Evolutionary conservation across 2,888 invertebrate species (phyloP).

Genomic region (Ethmia dodecea): DNA sequence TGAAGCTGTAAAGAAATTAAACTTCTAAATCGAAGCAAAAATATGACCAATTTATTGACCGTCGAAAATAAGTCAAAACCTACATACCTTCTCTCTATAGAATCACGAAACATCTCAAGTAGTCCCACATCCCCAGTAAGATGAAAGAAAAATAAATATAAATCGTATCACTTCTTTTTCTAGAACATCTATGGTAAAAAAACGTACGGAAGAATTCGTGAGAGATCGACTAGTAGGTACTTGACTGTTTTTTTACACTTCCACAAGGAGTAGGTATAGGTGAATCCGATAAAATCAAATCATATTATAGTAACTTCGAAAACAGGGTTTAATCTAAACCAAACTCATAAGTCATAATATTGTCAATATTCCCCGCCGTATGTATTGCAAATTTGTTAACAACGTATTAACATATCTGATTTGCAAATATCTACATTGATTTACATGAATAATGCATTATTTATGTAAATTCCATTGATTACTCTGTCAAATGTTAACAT

Average conservation of each 20-base stretch:
- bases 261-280: too few species aligned
- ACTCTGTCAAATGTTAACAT: constrained; percentile 9
- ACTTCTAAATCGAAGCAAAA: too few species aligned
- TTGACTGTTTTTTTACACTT: too few species aligned
- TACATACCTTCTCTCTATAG: too few species aligned
- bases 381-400: background rate
- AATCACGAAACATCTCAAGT: too few species aligned
- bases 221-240: background rate
- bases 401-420: constrained; percentile 7
- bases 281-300: too few species aligned
- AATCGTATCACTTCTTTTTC: background rate
- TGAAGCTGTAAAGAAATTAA: too few species aligned
- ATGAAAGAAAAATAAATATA: too few species aligned
- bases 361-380: constrained; percentile 2
- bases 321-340: background rate
- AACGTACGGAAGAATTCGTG: background rate
- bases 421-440: constrained; percentile 13
- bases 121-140: too few species aligned
- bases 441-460: constrained; percentile 10
- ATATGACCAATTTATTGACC: too few species aligned
- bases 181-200: background rate
- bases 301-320: background rate
- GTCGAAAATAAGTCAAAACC: too few species aligned
- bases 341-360: constrained; percentile 2
- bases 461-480: constrained; percentile 12